These are phyloP conservation scores for Calidris pugnax DNA, from an alignment of 2,113 vertebrate genomes.

Conservation along the genomic window DNA sequence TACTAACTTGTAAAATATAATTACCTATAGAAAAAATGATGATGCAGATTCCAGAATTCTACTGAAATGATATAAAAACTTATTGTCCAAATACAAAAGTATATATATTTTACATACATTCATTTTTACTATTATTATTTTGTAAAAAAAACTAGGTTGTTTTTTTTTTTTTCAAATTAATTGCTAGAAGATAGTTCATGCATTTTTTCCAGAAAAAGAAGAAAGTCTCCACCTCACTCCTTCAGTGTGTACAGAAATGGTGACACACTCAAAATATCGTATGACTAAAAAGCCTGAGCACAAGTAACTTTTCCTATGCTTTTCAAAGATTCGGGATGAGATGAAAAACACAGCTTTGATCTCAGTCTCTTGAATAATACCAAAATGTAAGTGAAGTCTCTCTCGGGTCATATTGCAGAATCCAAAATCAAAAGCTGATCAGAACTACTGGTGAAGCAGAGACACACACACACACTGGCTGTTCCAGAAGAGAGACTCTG, in stretches of 20 bases:
- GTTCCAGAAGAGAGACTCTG: neutral
- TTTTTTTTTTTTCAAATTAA: neutral
- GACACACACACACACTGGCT: neutral
- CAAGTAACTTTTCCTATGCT: neutral
- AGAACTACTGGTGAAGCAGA: neutral
- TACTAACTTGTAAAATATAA: neutral
- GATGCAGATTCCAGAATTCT: neutral
- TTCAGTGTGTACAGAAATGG: neutral
- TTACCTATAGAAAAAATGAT: neutral
- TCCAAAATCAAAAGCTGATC: neutral
- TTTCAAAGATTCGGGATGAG: neutral
- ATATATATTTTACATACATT: neutral
- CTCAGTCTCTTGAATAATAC: neutral
- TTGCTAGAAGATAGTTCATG: neutral
- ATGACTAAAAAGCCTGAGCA: neutral
- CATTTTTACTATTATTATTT: neutral
- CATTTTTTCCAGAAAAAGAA: neutral
- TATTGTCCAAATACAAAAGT: neutral
- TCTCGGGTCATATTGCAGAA: neutral
- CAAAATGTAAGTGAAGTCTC: neutral
- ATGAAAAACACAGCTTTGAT: neutral
- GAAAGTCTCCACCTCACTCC: neutral
- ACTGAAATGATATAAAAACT: neutral
- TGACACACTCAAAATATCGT: neutral
- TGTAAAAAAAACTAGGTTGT: neutral